Evolutionary conservation across 2,797 vertebrate species (phyloP), one percentile per base, ranked within the genome.

Genomic region (Pelodytes ibericus): DNA sequence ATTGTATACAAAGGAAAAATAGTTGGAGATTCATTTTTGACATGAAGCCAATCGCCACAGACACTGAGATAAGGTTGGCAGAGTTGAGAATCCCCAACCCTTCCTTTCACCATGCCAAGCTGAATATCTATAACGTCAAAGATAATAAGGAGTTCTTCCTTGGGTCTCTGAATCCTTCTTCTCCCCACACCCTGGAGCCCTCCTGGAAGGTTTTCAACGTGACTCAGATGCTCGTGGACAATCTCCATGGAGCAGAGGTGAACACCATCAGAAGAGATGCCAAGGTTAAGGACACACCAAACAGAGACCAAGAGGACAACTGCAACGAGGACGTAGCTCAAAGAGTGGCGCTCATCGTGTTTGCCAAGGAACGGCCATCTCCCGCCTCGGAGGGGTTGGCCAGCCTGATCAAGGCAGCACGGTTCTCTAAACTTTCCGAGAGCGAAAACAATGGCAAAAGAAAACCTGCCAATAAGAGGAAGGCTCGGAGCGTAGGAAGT

Each of bases 21-120:
- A 89, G 83, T 75, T 96, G 94, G 95, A 87, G 79, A 0, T 80
- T 96, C 44, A 89, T 87, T 2, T 96, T 96, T 41, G 95, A 96
- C 88, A 89, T 95, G 92, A 93, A 94, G 2, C 93, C 93, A 6
- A 81, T 96, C n/a, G 91, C 91, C 18, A 74, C 86, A 0, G 82
- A 82, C 33, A 71, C 58, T 49, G 56, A 71, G 13, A 33, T 71
- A 25, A 71, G 29, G 39, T 44, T 71, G 69, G 69, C 93, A 0
- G 90, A 96, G 72, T 91, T 96, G 44, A 91, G 91, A 0, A 36
- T 96, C 80, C 84, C 68, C 30, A 81, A 93, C 0, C 90, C 90
- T 0, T 66, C 72, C 4, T 86, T 88, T 76, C 61, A 22, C 4
- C 76, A n/a, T 0, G 44, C 87, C 51, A 86, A 84, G 0, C 82